phyloP scores from a whole-genome alignment of 2,797 vertebrate species.

The Aselliscus stoliczkanus region DNA sequence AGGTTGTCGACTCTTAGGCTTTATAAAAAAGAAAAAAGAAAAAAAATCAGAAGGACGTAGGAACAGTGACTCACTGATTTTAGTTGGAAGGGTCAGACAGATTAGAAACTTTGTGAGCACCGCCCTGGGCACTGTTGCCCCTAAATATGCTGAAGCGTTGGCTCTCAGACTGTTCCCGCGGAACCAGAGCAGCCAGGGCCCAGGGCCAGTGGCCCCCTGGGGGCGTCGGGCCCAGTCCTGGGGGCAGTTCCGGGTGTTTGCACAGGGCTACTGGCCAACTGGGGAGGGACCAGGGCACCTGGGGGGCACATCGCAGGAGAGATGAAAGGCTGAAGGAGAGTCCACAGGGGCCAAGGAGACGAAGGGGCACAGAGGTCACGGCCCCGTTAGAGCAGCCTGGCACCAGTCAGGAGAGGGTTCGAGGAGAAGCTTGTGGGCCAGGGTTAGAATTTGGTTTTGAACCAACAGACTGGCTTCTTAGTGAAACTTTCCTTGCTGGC shows the following conservation, averaged over 20 bases:
- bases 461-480: neutral
- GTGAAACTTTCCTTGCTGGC: neutral
- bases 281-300: rapidly evolving
- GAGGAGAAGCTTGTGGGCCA: neutral
- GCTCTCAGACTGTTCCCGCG: neutral
- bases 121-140: rapidly evolving
- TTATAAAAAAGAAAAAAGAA: neutral
- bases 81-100: neutral
- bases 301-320: rapidly evolving
- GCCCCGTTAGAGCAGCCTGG: neutral
- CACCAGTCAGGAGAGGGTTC: neutral
- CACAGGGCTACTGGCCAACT: neutral
- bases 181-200: neutral
- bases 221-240: rapidly evolving
- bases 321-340: rapidly evolving
- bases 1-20: neutral
- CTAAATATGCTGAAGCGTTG: neutral
- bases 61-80: neutral
- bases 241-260: neutral
- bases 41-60: neutral
- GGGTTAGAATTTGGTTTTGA: neutral
- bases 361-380: neutral
- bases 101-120: too few species aligned
- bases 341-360: neutral
- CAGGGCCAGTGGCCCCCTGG: neutral